Evolutionary conservation across 2,888 invertebrate genomes (phyloP), one percentile per base, ranked within the genome.

Genomic region (Pseudolycoriella hygida): DNA sequence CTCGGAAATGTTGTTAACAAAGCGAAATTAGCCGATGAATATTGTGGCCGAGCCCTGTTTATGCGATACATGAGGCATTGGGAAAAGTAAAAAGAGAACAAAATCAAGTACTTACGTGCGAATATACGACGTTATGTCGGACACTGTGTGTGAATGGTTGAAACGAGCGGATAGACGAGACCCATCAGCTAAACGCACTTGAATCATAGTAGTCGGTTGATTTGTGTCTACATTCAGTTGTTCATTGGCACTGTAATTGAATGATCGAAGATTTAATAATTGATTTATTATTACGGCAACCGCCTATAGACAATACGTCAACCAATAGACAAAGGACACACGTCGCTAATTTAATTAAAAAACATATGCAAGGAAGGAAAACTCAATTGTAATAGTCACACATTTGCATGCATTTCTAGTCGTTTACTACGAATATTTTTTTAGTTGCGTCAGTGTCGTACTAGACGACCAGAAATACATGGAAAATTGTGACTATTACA

Each of bases 1-100:
- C 84, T 85, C 5, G 97, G 97, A 69, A 88, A 97, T 15, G 88
- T 79, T 8, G 92, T 87, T 56, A 90, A 74, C 34, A 97, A 69
- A 42, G 72, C 71, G 64, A 93, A 97, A 25, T 74, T 68, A 45
- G 74, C 71, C 48, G 77, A 70, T 53, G 81, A 79, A 64, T 86
- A 90, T 52, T 81, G 76, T 11, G 94, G 92, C 54, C 86, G 77
- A 44, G 90, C 86, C 49, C 83, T 80, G n/a, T n/a, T n/a, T n/a
- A n/a, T n/a, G n/a, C n/a, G n/a, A n/a, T 60, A 50, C 57, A 55
- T 40, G 3, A n/a, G 17, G 34, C 8, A 32, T 8, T 32, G 17
- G 10, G 60, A 47, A 19, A 40, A 39, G 44, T 19, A 14, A n/a
- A n/a, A n/a, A n/a, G n/a, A n/a, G n/a, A 10, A n/a, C n/a, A n/a